Evolutionary conservation across 2,888 invertebrate genomes (phyloP), one percentile per base, ranked within the genome.

Genomic region (Dioctria rufipes): DNA sequence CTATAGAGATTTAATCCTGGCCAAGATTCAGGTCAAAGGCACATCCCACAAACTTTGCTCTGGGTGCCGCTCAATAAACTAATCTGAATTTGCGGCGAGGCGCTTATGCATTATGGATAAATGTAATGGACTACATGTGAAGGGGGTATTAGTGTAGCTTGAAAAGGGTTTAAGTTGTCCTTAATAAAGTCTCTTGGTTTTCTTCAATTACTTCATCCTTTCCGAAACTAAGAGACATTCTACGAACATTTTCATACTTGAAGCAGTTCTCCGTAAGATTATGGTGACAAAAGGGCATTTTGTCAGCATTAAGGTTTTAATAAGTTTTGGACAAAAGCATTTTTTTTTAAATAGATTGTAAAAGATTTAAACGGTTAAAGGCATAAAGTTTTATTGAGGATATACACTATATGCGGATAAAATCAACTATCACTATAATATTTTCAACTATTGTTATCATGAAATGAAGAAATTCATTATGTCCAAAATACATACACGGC

Each of bases 71-170:
- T 49, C 69, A 69, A 69, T 69, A 69, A 69, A 69, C 69, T 69
- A 69, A 69, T 69, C 69, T 69, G 49, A 69, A 69, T 69, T 69
- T 69, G 69, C 51, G 69, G 69, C 43, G 37, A 69, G 11, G 69
- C 69, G 49, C 51, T 69, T 69, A 69, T 69, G 51, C 51, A 69
- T 69, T 69, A 69, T 69, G 69, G 51, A 69, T 69, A 1, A 69
- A 37, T 49, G 69, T 9, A 69, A n/a, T 54, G 8, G 69, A 39
- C 42, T 69, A 6, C 40, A 51, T 69, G 51, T 67, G 25, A 25
- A 46, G 46, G 67, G 51, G 69, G 69, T 69, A 69, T 6, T 6
- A 6, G 4, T n/a, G 11, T 11, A 54, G 9, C 49, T 13, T 67
- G 46, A 69, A 69, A 69, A 69, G 69, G 69, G 69, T 69, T 69